Percentiles rank a stretch among this genome's conserved stretches.
Conservation (phyloP, 2,797 vertebrate species). For the Gymnodraco acuticeps region DNA sequence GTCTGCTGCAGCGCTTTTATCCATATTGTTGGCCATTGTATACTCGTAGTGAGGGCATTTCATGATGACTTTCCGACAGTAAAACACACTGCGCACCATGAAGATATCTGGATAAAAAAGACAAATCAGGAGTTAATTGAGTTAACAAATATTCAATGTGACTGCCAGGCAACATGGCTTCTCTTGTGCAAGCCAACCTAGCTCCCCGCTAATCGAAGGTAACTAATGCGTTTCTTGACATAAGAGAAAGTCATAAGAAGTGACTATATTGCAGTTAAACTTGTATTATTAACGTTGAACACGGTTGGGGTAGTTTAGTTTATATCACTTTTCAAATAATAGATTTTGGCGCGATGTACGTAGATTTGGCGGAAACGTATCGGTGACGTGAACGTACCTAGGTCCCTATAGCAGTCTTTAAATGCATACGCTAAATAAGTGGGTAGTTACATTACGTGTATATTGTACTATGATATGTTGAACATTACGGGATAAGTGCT, state of each 20-base stretch:
- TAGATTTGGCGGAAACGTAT: constrained; percentile 69
- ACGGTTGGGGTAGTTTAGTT: not conserved
- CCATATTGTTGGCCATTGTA: constrained; percentile 33
- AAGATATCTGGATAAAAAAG: constrained; percentile 25
- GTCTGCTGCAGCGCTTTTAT: constrained; percentile 49
- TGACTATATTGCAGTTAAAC: accelerated
- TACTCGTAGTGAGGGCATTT: constrained; percentile 58
- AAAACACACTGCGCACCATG: constrained; percentile 12
- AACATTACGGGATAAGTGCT: accelerated
- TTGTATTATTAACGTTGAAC: accelerated
- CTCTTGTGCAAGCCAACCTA: not conserved
- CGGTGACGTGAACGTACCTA: constrained; percentile 12
- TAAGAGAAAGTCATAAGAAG: accelerated
- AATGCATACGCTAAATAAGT: not conserved
- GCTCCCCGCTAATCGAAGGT: not conserved
- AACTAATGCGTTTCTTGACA: accelerated
- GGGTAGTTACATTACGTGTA: no score
- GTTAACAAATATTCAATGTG: not conserved
- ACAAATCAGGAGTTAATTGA: not conserved
- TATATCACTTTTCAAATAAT: not conserved
- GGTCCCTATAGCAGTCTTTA: not conserved
- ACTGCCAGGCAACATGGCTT: not conserved
- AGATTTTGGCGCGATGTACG: constrained; percentile 61
- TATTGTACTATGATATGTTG: no score
- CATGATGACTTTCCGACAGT: constrained; percentile 52